Percentiles rank a stretch among this genome's conserved stretches.
phyloP scores from a whole-genome alignment of 2,113 vertebrate species.

The Gnathonemus longibarbis region DNA sequence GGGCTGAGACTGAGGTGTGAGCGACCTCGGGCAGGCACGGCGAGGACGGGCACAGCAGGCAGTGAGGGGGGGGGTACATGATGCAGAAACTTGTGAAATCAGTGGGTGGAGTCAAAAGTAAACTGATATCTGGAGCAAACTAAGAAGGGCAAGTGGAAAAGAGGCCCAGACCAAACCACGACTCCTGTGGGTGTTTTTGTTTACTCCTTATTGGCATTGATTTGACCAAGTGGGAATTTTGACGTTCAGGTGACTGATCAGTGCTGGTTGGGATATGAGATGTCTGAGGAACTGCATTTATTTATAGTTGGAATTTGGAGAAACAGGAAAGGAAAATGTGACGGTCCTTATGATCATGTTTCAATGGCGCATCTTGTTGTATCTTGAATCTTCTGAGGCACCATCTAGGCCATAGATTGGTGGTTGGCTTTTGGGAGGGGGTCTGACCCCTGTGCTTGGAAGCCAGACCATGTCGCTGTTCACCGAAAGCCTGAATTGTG shows the following conservation, averaged over 20 bases:
- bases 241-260: background rate
- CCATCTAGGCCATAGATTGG: background rate
- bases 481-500: background rate
- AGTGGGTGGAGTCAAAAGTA: background rate
- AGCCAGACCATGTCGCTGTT: background rate
- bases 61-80: background rate
- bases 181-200: background rate
- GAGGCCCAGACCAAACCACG: background rate
- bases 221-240: background rate
- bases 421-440: background rate
- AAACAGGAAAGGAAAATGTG: background rate
- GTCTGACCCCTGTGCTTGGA: background rate
- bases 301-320: background rate
- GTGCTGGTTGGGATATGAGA: background rate
- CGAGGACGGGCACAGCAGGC: background rate
- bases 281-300: background rate
- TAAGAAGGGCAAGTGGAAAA: background rate
- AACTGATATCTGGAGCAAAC: background rate
- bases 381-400: background rate
- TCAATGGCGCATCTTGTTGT: background rate
- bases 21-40: background rate
- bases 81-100: background rate
- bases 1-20: background rate
- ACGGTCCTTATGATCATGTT: background rate
- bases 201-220: background rate